Evolutionary conservation across 1,140 invertebrate species (phyloP).

Genomic region (Lethrus apterus): DNA sequence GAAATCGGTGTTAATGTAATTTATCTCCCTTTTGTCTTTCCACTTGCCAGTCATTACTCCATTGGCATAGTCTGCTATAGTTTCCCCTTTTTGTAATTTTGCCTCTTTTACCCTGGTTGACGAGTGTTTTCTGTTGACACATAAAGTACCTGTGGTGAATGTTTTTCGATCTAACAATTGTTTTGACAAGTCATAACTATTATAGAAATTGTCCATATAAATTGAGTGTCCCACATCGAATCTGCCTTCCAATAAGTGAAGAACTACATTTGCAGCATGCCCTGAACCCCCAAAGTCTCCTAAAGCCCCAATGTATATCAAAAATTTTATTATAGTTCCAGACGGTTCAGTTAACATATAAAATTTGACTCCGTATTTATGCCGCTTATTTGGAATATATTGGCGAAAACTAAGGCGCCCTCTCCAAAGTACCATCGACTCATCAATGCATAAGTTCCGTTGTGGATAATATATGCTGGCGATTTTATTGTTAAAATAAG

Average conservation of each 20-base stretch:
- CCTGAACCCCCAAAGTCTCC: constrained; percentile 20
- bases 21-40: constrained; percentile 3
- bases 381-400: constrained; percentile 36
- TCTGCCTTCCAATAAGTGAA: constrained; percentile 26
- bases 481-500: constrained; percentile 34
- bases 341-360: constrained; percentile 36
- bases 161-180: not conserved
- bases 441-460: constrained; percentile 33
- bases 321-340: constrained; percentile 29
- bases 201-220: constrained; percentile 37
- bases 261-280: constrained; percentile 26
- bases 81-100: constrained; percentile 1
- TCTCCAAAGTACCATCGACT: constrained; percentile 38
- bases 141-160: constrained; percentile 5
- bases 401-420: constrained; percentile 37
- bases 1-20: not conserved
- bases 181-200: constrained; percentile 13
- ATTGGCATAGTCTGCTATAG: not conserved
- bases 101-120: not conserved
- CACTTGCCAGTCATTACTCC: not conserved
- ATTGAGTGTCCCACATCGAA: constrained; percentile 30
- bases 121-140: not conserved
- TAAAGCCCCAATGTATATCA: constrained; percentile 23
- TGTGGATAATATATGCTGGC: constrained; percentile 26
- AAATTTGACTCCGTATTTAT: constrained; percentile 41